Percentiles rank a stretch among this genome's conserved stretches.
Evolutionary conservation across 2,113 vertebrate genomes (phyloP).

Genomic region (Desmodus rotundus): DNA sequence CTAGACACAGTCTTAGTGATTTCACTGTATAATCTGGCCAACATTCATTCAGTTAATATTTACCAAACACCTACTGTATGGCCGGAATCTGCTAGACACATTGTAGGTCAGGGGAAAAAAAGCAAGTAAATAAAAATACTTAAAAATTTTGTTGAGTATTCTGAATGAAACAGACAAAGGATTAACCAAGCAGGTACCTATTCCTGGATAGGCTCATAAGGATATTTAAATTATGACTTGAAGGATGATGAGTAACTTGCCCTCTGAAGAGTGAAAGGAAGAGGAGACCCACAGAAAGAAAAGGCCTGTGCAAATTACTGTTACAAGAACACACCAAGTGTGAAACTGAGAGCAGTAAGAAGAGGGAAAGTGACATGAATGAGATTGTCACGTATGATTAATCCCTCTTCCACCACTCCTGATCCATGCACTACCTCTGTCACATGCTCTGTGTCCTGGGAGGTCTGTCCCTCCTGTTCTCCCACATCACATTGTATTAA

Average conservation of each 20-base stretch:
- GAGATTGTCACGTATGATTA: not conserved
- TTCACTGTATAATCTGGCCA: not conserved
- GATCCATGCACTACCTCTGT: not conserved
- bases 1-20: not conserved
- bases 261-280: not conserved
- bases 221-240: not conserved
- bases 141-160: not conserved
- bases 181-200: not conserved
- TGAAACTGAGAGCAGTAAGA: not conserved
- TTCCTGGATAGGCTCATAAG: not conserved
- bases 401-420: not conserved
- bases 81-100: not conserved
- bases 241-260: not conserved
- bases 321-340: not conserved
- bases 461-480: no score
- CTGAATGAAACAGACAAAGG: not conserved
- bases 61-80: not conserved
- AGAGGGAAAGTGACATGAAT: no score
- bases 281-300: not conserved
- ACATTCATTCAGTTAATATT: not conserved
- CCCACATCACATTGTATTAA: not conserved
- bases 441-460: not conserved
- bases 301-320: not conserved
- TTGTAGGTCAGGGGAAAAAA: not conserved
- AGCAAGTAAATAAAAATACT: not conserved